phyloP scores from a whole-genome alignment of 2,113 vertebrate genomes.

The Sarotherodon lohbergeri region DNA sequence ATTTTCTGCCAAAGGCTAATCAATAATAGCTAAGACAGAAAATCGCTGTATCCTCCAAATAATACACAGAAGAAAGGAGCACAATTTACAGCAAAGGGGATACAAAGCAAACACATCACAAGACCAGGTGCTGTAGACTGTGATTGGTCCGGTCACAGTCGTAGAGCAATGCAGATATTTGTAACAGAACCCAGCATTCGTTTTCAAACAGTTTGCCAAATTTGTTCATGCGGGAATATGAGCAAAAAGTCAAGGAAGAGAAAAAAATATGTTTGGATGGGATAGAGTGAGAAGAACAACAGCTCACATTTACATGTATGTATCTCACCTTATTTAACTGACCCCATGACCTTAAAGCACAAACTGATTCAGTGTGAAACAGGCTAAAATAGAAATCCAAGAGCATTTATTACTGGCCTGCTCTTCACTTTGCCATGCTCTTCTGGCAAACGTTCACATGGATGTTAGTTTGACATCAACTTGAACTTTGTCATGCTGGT shows the following conservation, averaged over 20 bases:
- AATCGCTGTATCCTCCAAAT: background rate
- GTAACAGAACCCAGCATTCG: background rate
- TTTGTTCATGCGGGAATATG: background rate
- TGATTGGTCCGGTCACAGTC: background rate
- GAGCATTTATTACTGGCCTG: background rate
- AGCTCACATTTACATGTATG: background rate
- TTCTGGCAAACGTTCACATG: background rate
- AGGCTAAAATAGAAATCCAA: background rate
- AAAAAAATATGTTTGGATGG: background rate
- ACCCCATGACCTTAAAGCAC: background rate
- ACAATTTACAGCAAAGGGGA: background rate
- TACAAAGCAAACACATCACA: background rate
- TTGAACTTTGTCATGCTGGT: background rate
- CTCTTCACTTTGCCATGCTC: background rate
- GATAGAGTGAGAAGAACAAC: background rate
- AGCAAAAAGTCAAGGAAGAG: background rate
- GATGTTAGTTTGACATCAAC: background rate
- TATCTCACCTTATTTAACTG: background rate
- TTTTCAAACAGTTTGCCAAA: background rate
- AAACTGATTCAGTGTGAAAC: background rate
- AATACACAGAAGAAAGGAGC: background rate
- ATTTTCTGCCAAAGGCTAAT: background rate
- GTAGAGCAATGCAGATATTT: background rate
- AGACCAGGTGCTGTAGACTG: background rate
- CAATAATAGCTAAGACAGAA: background rate